phyloP scores from a whole-genome alignment of 2,113 vertebrate species.

The Alligator sinensis region DNA sequence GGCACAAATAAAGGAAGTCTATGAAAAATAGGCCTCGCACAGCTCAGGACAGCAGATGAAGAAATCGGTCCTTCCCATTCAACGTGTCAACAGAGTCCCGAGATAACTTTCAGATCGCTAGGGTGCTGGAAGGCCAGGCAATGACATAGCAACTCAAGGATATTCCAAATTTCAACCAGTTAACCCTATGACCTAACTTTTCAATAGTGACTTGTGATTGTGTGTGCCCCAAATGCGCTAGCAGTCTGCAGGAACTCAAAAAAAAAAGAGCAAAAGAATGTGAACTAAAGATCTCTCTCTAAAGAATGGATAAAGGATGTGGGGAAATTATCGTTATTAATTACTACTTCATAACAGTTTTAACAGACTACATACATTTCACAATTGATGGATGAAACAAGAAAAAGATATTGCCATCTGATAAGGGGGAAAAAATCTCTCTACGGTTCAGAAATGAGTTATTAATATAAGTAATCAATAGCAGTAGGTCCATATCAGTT shows the following conservation, averaged over 20 bases:
- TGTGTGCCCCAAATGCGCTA: background rate
- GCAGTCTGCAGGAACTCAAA: background rate
- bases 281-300: background rate
- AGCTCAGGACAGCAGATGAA: background rate
- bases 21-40: background rate
- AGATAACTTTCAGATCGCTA: background rate
- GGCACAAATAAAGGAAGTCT: background rate
- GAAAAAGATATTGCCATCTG: background rate
- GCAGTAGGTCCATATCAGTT: conserved; percentile 75
- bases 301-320: background rate
- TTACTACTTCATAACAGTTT: background rate
- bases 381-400: background rate
- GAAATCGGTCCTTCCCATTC: background rate
- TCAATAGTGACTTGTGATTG: background rate
- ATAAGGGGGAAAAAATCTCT: background rate
- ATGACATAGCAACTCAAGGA: background rate
- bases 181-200: background rate
- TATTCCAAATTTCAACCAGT: background rate
- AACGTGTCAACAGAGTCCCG: background rate
- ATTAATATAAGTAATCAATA: conserved; percentile 76
- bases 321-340: background rate
- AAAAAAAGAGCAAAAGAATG: background rate
- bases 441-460: conserved; percentile 63
- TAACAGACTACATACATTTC: background rate
- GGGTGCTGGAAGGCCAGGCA: background rate